Evolutionary conservation across 1,140 invertebrate genomes (phyloP), one percentile per base, ranked within the genome.

Genomic region (Homalodisca vitripennis): DNA sequence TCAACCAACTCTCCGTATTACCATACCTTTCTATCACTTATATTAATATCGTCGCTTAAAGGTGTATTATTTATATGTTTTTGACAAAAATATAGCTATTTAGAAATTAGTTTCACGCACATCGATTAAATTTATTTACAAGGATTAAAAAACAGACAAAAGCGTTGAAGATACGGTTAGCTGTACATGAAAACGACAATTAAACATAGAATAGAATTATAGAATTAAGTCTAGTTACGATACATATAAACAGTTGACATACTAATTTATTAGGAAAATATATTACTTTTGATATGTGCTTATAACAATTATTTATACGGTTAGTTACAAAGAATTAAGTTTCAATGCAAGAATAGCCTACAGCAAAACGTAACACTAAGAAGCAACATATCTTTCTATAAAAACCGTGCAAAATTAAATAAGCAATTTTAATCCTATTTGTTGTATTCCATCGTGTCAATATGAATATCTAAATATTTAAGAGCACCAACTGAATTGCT

Each of bases 401-500:
- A 51, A 51, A 3, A 51, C 3, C 17, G 22, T 51, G n/a, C n/a
- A n/a, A n/a, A n/a, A n/a, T n/a, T n/a, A n/a, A n/a, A n/a, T n/a
- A n/a, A n/a, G n/a, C n/a, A n/a, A n/a, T n/a, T n/a, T n/a, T n/a
- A n/a, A n/a, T n/a, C n/a, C n/a, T n/a, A n/a, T n/a, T n/a, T n/a
- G n/a, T n/a, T n/a, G n/a, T n/a, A n/a, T n/a, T n/a, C n/a, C n/a
- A n/a, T 20, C 3, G n/a, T 10, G 14, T 20, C 6, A 6, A 6
- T 41, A 41, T 17, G 34, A 6, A 51, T 3, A 51, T 20, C 48
- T 3, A 20, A 51, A 51, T 20, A 51, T n/a, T 3, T 51, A 51
- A 51, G 48, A 51, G 48, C 48, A 51, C 48, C 48, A 51, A 51
- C 14, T 51, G 48, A 51, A 51, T n/a, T 20, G 3, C 22, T 51